Evolutionary conservation across 2,888 invertebrate species (phyloP).

Genomic region (Aquatica leii): DNA sequence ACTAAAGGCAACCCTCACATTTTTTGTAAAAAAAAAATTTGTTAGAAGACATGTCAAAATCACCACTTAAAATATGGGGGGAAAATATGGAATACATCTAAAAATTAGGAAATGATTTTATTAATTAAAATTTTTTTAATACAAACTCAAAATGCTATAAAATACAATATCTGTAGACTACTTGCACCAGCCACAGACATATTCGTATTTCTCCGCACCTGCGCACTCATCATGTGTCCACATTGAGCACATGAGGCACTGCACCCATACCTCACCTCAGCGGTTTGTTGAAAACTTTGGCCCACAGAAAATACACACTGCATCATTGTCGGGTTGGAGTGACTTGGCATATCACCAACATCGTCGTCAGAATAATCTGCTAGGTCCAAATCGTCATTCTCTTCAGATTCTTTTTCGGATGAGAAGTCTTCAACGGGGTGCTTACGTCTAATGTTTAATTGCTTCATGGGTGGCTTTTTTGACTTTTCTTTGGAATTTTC

Average conservation of each 20-base stretch:
- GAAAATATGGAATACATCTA: background rate
- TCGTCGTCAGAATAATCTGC: too few species aligned
- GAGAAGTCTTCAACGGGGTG: background rate
- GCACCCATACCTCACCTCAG: too few species aligned
- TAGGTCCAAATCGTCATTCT: too few species aligned
- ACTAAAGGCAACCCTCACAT: too few species aligned
- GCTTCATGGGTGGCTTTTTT: too few species aligned
- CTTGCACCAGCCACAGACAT: background rate
- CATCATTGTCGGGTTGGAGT: background rate
- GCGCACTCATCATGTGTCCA: too few species aligned
- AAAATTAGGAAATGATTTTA: background rate
- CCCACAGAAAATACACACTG: too few species aligned
- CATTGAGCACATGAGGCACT: too few species aligned
- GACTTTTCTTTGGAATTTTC: background rate
- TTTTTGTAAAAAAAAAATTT: background rate
- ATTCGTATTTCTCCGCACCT: background rate
- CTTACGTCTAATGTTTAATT: too few species aligned
- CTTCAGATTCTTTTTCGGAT: background rate
- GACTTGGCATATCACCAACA: background rate
- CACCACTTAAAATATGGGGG: background rate
- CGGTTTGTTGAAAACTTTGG: background rate
- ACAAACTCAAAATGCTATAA: too few species aligned
- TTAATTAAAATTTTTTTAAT: too few species aligned
- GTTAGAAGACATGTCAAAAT: background rate
- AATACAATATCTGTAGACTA: too few species aligned